Evolutionary conservation across 2,797 vertebrate genomes (phyloP).

Genomic region (Tolypeutes matacus): DNA sequence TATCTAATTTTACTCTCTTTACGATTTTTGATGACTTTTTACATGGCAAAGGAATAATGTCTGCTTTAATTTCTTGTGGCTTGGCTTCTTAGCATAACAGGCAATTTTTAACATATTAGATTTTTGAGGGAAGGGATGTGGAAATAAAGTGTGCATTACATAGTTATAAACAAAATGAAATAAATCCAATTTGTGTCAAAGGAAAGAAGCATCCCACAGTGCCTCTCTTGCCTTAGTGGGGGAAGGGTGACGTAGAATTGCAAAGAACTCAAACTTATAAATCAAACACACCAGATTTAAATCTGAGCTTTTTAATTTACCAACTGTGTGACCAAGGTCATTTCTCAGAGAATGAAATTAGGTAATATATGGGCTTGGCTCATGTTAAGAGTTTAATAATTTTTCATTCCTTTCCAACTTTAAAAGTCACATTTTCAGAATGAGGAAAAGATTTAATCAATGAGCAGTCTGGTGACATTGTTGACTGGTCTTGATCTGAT

Average conservation of each 20-base stretch:
- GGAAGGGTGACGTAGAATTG: background rate
- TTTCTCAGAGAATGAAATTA: background rate
- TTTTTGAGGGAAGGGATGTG: background rate
- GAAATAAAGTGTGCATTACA: background rate
- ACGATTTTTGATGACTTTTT: background rate
- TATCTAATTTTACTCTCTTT: background rate
- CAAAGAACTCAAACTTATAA: background rate
- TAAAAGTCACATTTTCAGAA: conserved; percentile 28
- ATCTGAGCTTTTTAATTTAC: background rate
- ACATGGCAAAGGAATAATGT: background rate
- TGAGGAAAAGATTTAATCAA: background rate
- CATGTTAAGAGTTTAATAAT: background rate
- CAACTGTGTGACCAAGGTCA: background rate
- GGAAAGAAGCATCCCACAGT: background rate
- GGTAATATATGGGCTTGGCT: background rate
- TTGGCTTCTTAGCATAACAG: background rate
- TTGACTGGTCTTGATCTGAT: background rate
- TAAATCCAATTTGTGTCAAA: background rate
- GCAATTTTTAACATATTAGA: background rate
- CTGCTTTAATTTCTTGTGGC: background rate
- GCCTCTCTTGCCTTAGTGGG: background rate
- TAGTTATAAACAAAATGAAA: background rate
- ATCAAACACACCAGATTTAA: background rate
- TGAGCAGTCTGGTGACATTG: conserved; percentile 12
- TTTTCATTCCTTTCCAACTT: conserved; percentile 14